A percentile compares a stretch with the other conserved stretches of the same genome.
phyloP scores from a whole-genome alignment of 1,140 invertebrate species.

The Formica selysi region DNA sequence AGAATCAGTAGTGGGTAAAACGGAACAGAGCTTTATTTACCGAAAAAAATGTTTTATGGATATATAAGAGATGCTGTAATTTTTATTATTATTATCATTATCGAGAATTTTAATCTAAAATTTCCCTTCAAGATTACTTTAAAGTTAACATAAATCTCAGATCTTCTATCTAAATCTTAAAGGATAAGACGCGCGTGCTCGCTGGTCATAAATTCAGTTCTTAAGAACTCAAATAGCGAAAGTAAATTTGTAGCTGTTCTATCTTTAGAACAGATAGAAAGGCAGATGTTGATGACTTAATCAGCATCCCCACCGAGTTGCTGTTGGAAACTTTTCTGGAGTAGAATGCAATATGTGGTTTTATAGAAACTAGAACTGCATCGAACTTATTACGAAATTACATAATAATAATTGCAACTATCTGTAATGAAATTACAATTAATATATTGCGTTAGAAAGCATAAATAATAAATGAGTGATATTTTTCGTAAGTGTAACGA shows the following conservation, averaged over 20 bases:
- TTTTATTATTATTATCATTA: not conserved
- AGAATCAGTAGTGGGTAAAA: not conserved
- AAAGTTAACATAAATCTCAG: not conserved
- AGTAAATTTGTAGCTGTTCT: constrained; percentile 12
- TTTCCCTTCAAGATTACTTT: not conserved
- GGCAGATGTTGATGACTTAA: constrained; percentile 31
- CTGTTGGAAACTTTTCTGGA: constrained; percentile 6
- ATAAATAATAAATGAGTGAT: not conserved
- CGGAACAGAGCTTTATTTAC: not conserved
- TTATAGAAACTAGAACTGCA: not conserved
- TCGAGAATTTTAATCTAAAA: not conserved
- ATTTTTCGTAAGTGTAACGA: not conserved
- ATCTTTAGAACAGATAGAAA: constrained; percentile 11
- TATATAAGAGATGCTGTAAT: not conserved
- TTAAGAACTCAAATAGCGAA: constrained; percentile 6
- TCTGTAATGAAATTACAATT: constrained; percentile 3
- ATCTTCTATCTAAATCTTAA: not conserved
- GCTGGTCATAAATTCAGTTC: not conserved
- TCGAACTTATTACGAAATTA: constrained; percentile 8
- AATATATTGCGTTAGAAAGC: not conserved
- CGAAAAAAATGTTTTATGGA: not conserved
- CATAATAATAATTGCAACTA: not conserved
- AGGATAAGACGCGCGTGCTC: not conserved
- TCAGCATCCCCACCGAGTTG: not conserved
- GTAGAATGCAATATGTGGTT: not conserved